Evolutionary conservation across 2,888 invertebrate species (phyloP).

Genomic region (Acrocyrtus sp.): DNA sequence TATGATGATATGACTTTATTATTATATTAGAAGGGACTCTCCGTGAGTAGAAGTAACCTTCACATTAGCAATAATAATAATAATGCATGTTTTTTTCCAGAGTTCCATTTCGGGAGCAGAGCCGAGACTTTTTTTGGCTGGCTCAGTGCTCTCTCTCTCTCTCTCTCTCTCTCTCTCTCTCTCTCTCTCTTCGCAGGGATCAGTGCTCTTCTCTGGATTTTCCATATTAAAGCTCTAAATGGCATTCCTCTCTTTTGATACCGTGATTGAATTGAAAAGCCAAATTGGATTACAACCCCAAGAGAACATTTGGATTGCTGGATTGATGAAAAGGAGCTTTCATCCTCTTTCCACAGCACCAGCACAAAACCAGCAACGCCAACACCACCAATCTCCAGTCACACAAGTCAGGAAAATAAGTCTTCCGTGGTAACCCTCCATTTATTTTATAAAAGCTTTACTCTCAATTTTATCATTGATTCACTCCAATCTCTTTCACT

Average conservation of each 20-base stretch:
- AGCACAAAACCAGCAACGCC: no score
- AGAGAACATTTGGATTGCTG: slow-evolving; percentile 63
- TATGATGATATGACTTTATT: neutral
- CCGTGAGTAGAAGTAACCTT: no score
- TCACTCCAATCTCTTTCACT: slow-evolving; percentile 60
- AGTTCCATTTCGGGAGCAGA: neutral
- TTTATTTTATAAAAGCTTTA: slow-evolving; percentile 63
- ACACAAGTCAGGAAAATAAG: no score
- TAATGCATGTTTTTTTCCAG: neutral
- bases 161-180: slow-evolving; percentile 5
- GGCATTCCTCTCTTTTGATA: slow-evolving; percentile 60
- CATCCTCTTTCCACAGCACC: slow-evolving; percentile 41
- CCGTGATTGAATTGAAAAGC: slow-evolving; percentile 64
- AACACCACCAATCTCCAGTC: no score
- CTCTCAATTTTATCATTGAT: slow-evolving; percentile 63
- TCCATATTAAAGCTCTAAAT: slow-evolving; percentile 57
- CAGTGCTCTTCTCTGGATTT: slow-evolving; percentile 49
- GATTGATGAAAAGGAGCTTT: slow-evolving; percentile 63
- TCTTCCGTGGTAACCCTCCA: slow-evolving; percentile 47
- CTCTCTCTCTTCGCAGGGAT: slow-evolving; percentile 12
- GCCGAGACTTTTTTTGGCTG: neutral
- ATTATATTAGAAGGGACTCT: neutral
- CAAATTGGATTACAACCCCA: slow-evolving; percentile 64
- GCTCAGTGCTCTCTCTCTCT: neutral
- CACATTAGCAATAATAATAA: neutral